Evolutionary conservation across 2,113 vertebrate genomes (phyloP).

Genomic region (Oplegnathus fasciatus): DNA sequence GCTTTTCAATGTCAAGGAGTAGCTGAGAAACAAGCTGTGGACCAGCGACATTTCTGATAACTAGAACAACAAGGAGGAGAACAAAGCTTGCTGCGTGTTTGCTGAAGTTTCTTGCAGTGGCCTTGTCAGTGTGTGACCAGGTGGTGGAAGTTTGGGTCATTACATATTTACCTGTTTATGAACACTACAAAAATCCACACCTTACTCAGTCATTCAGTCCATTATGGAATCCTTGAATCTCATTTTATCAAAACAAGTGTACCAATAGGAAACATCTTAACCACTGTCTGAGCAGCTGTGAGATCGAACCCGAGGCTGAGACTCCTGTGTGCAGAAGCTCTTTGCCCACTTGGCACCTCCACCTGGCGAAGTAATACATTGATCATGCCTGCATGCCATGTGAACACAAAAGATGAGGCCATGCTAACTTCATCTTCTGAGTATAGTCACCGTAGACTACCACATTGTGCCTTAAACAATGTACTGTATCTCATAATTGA

Average conservation of each 20-base stretch:
- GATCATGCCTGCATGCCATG: slow-evolving; percentile 57
- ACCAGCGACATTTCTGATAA: slow-evolving; percentile 7
- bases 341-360: slow-evolving; percentile 25
- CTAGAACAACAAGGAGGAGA: slow-evolving; percentile 1
- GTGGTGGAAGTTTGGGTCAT: background rate
- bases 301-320: background rate
- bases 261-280: background rate
- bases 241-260: background rate
- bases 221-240: background rate
- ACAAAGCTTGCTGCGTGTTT: slow-evolving; percentile 3
- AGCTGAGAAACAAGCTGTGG: slow-evolving; percentile 23
- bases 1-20: slow-evolving; percentile 52
- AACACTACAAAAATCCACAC: background rate
- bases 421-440: slow-evolving; percentile 65
- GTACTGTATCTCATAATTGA: slow-evolving; percentile 67
- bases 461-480: slow-evolving; percentile 74
- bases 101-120: background rate
- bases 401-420: slow-evolving; percentile 60
- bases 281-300: background rate
- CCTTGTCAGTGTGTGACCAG: background rate
- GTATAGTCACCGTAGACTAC: slow-evolving; percentile 32
- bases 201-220: background rate
- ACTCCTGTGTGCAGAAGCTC: background rate
- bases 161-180: background rate
- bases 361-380: slow-evolving; percentile 55